Evolutionary conservation across 2,113 vertebrate species (phyloP).

Genomic region (Orycteropus afer): DNA sequence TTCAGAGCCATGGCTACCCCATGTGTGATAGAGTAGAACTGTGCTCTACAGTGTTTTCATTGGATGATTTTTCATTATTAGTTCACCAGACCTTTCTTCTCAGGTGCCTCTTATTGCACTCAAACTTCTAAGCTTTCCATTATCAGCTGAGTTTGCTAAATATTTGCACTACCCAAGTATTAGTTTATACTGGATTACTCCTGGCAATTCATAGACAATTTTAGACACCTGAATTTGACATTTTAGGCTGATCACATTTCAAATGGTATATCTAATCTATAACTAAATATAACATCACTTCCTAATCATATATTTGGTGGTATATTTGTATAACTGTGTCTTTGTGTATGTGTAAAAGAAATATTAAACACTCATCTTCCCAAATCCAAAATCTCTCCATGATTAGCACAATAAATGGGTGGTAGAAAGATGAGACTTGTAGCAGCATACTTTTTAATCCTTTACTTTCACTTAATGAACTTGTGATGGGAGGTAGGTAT

Average conservation of each 20-base stretch:
- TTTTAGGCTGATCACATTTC: constrained; percentile 16
- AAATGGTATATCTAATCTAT: constrained; percentile 24
- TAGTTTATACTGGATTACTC: background rate
- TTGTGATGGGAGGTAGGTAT: constrained; percentile 80
- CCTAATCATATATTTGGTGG: background rate
- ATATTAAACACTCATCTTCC: background rate
- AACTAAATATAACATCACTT: background rate
- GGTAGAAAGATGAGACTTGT: constrained; percentile 19
- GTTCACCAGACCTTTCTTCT: background rate
- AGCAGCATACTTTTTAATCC: constrained; percentile 72
- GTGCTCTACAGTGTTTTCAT: background rate
- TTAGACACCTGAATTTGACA: background rate
- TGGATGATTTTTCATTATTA: background rate
- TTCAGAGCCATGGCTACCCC: background rate
- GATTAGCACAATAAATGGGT: background rate
- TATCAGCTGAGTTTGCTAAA: background rate
- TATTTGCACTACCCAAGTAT: background rate
- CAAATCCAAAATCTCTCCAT: background rate
- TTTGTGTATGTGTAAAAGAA: background rate
- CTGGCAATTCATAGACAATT: background rate
- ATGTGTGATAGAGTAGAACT: background rate
- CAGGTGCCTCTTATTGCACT: background rate
- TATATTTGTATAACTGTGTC: background rate
- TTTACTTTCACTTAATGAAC: constrained; percentile 83
- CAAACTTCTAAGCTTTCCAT: background rate